Evolutionary conservation across 2,888 invertebrate genomes (phyloP), one percentile per base, ranked within the genome.

Genomic region (Megastigmus dorsalis): DNA sequence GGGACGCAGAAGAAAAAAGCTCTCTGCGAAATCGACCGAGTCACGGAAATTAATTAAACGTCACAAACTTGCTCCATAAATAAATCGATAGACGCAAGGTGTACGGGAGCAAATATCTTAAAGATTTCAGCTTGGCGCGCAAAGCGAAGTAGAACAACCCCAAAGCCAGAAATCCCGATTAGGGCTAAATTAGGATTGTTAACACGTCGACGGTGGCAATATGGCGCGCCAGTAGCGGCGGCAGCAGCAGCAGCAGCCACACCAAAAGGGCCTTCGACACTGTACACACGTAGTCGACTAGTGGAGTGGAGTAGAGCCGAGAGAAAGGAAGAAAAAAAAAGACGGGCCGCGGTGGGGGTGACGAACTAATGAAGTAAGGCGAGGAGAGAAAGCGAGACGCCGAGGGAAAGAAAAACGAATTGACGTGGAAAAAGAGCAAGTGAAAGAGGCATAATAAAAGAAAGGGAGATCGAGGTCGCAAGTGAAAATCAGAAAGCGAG

Each of bases 361-460:
- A 3, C n/a, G 52, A 54, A 43, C 66, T 67, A 67, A 55, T 67
- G 66, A 67, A 67, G 66, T 67, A 57, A 77, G 57, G 66, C 18
- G 43, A 28, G 52, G n/a, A n/a, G n/a, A n/a, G n/a, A n/a, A n/a
- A n/a, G n/a, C n/a, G n/a, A n/a, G n/a, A n/a, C n/a, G n/a, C 45
- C 62, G 65, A 60, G 75, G 70, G 68, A 66, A 23, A 43, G 28
- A 30, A 52, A 67, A 70, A 60, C 41, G 66, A 76, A 77, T 76
- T 59, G 70, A 71, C 62, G 66, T 74, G 55, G n/a, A 33, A 68
- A 69, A 63, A 57, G 68, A 69, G 57, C n/a, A 55, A 45, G 41
- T 18, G 67, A 43, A 50, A 76, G 48, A 54, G 36, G 36, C 54
- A 54, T 60, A 72, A 71, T 36, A 62, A 38, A 67, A 66, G 48